Percentiles rank a stretch among this genome's conserved stretches.
Evolutionary conservation across 2,888 invertebrate genomes (phyloP).

Genomic region (Hoplodrina blanda): DNA sequence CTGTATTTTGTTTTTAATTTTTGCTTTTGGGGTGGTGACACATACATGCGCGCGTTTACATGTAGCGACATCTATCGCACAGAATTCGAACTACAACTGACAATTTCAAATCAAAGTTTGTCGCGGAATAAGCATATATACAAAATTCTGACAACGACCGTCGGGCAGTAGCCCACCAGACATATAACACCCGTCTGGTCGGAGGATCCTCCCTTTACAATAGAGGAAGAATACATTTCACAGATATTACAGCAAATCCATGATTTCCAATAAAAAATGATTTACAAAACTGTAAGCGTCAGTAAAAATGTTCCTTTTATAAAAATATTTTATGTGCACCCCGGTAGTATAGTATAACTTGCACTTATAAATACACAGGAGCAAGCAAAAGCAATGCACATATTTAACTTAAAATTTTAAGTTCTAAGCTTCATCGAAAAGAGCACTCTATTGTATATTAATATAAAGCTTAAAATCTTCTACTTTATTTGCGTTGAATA

Average conservation of each 20-base stretch:
- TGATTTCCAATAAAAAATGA: too few species aligned
- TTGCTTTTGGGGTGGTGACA: neutral
- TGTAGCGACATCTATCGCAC: too few species aligned
- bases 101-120: too few species aligned
- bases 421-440: slow-evolving; percentile 38
- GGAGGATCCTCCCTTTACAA: too few species aligned
- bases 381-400: slow-evolving; percentile 32
- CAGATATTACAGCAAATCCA: neutral
- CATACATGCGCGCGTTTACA: neutral
- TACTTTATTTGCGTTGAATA: slow-evolving; percentile 71
- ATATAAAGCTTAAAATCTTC: slow-evolving; percentile 60
- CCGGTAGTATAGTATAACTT: slow-evolving; percentile 1
- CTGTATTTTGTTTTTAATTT: slow-evolving; percentile 29
- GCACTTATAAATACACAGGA: slow-evolving; percentile 14
- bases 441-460: slow-evolving; percentile 56
- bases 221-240: too few species aligned
- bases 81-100: too few species aligned
- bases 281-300: neutral
- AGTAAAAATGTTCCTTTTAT: neutral
- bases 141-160: too few species aligned
- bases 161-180: too few species aligned
- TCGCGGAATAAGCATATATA: too few species aligned
- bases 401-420: neutral
- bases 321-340: neutral
- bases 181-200: too few species aligned